phyloP scores from a whole-genome alignment of 2,797 vertebrate genomes.

The Liasis olivaceus region DNA sequence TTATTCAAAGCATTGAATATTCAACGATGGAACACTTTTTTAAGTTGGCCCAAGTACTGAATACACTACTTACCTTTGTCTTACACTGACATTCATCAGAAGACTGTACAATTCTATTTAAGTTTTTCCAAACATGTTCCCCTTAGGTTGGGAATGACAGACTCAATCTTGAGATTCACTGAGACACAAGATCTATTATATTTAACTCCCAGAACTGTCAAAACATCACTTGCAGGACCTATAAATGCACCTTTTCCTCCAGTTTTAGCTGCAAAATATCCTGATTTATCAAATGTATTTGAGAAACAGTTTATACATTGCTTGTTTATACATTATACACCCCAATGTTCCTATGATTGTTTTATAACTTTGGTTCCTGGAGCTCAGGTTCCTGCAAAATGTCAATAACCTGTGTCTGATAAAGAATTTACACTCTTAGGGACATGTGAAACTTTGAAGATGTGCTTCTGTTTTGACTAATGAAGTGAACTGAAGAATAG shows the following conservation, averaged over 20 bases:
- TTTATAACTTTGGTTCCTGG: not conserved
- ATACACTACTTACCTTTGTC: not conserved
- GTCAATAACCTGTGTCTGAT: not conserved
- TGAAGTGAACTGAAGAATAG: not conserved
- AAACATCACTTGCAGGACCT: not conserved
- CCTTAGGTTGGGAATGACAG: not conserved
- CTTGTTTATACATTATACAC: not conserved
- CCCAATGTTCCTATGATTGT: not conserved
- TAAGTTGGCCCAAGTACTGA: not conserved
- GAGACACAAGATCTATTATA: not conserved
- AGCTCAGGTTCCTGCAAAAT: not conserved
- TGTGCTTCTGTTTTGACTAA: not conserved
- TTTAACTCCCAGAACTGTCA: not conserved
- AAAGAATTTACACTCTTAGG: not conserved
- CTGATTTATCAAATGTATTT: not conserved
- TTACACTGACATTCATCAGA: not conserved
- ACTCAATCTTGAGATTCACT: not conserved
- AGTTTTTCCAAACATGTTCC: not conserved
- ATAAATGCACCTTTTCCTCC: not conserved
- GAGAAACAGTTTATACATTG: not conserved
- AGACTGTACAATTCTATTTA: not conserved
- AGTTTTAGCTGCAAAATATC: not conserved
- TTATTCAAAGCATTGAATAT: not conserved
- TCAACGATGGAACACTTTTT: not conserved
- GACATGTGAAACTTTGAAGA: not conserved